Evolutionary conservation across 2,888 invertebrate species (phyloP), one percentile per base, ranked within the genome.

Genomic region (Chymomyza procnemis): DNA sequence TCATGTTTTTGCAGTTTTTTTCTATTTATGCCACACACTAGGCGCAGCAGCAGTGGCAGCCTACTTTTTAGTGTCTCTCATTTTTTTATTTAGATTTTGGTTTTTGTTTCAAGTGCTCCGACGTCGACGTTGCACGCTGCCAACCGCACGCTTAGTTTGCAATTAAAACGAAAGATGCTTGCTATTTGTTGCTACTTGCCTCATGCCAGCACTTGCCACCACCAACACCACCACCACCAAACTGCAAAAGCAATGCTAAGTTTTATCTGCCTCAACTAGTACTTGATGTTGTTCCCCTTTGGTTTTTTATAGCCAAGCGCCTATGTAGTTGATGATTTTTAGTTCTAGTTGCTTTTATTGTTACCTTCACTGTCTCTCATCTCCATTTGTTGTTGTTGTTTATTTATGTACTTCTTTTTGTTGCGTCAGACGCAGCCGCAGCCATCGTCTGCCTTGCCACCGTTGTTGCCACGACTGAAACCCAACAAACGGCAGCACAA

Each of bases 121-220:
- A 12, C 41, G 14, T 50, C 63, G 54, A 71, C 64, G 66, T 60
- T 69, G 5, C 3, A 5, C 68, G 78, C 82, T 81, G 79, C 78
- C 84, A 86, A 83, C 82, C 82, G 74, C 82, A 83, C 82, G 85
- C 87, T 84, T 86, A 85, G 85, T 84, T 87, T 84, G 85, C 88
- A 85, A 85, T 88, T 86, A 88, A 88, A 83, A 79, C 76, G 82
- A 83, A 83, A 87, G 85, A 87, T 85, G 85, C 78, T 85, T 72
- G 55, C 77, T 79, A 85, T 82, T 82, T 85, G 78, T 73, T 76
- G 67, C 60, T 61, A 46, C 65, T 67, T 71, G 66, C 16, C 67
- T 71, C 74, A 58, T 48, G n/a, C 48, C 34, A n/a, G n/a, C n/a
- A 26, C 26, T 5, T 26, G 26, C 26, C 26, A 34, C 34, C n/a